These are phyloP conservation scores for Zosterops pallidus DNA, from an alignment of 2,113 vertebrate genomes.

Conservation along the genomic window DNA sequence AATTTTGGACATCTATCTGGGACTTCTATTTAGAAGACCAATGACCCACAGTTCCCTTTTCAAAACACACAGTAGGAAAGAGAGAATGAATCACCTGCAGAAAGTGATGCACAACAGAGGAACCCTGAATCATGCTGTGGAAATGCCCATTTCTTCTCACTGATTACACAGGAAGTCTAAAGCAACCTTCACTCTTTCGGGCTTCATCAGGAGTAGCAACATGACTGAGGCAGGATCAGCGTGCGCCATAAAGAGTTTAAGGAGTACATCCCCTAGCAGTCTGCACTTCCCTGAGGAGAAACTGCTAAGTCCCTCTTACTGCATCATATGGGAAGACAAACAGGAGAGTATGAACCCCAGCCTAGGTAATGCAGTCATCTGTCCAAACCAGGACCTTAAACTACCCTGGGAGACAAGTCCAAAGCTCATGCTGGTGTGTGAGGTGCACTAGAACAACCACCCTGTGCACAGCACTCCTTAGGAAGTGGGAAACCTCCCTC, in stretches of 20 bases:
- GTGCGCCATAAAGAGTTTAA: background rate
- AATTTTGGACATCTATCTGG: background rate
- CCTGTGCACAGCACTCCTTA: background rate
- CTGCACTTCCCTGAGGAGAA: background rate
- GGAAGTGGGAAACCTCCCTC: background rate
- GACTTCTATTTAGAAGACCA: background rate
- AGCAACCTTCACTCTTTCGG: background rate
- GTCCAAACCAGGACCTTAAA: background rate
- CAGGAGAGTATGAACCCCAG: background rate
- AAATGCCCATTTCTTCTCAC: background rate
- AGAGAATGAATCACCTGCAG: background rate
- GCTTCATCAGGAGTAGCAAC: background rate
- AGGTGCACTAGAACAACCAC: background rate
- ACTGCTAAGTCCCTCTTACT: background rate
- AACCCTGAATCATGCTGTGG: constrained; percentile 16
- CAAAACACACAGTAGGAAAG: background rate
- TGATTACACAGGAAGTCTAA: background rate
- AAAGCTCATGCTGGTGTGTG: background rate
- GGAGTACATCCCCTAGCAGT: background rate
- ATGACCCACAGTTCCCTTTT: background rate
- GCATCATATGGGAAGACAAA: background rate
- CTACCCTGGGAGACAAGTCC: background rate
- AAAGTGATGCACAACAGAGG: background rate
- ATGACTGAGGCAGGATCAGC: accelerated
- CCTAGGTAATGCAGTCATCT: background rate